A percentile compares a stretch with the other conserved stretches of the same genome.
phyloP scores from a whole-genome alignment of 2,113 vertebrate genomes.

The Spizaetus ornatus region DNA sequence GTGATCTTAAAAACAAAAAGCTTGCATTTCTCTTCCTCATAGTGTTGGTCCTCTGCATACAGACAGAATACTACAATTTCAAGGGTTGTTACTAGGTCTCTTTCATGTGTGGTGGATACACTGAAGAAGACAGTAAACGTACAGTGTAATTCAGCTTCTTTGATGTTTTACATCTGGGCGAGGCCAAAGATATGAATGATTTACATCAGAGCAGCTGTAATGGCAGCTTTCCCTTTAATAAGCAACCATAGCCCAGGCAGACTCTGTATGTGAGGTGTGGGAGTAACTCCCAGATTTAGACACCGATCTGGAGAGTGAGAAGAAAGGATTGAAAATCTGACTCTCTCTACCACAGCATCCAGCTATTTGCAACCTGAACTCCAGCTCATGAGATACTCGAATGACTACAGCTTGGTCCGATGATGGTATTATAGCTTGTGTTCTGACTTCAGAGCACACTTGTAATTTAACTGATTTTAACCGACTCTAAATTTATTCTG shows the following conservation, averaged over 20 bases:
- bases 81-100: neutral
- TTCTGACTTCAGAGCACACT: neutral
- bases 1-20: neutral
- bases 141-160: neutral
- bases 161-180: neutral
- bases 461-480: neutral
- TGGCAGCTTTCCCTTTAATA: conserved; percentile 54
- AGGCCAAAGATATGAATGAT: neutral
- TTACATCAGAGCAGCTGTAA: neutral
- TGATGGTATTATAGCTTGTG: neutral
- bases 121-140: neutral
- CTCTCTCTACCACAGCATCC: conserved; percentile 30
- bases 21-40: neutral
- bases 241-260: conserved; percentile 26
- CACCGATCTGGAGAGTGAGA: conserved; percentile 26
- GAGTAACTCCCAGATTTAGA: conserved; percentile 68
- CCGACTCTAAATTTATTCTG: neutral
- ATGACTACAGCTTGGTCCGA: conserved; percentile 27
- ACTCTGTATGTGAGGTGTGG: conserved; percentile 40
- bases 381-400: neutral
- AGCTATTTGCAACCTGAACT: conserved; percentile 18
- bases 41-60: neutral
- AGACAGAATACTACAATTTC: neutral
- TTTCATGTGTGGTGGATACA: neutral
- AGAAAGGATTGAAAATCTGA: conserved; percentile 50